Evolutionary conservation across 2,113 vertebrate genomes (phyloP).

Genomic region (Nestor notabilis): DNA sequence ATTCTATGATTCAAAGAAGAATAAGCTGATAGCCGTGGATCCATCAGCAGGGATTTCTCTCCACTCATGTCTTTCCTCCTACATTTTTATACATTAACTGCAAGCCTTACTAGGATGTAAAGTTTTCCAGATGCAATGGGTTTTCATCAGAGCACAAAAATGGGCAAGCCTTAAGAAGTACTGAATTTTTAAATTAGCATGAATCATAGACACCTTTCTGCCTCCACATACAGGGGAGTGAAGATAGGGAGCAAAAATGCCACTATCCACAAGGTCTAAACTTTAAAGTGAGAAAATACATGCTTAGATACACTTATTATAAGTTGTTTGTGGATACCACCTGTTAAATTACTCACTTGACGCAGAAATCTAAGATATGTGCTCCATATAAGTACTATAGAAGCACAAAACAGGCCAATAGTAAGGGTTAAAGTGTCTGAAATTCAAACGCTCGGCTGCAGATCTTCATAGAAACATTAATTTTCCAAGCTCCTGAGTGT

Average conservation of each 20-base stretch:
- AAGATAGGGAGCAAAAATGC: not conserved
- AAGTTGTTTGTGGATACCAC: not conserved
- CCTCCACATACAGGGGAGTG: accelerated
- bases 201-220: not conserved
- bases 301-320: not conserved
- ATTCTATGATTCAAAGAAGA: too few relatives aligned
- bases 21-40: not conserved
- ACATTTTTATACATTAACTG: not conserved
- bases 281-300: not conserved
- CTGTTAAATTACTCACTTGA: not conserved
- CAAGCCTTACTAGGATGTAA: not conserved
- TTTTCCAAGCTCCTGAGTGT: not conserved
- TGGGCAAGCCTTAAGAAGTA: not conserved
- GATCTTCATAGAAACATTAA: not conserved
- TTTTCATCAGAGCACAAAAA: not conserved
- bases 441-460: not conserved
- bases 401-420: not conserved
- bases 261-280: not conserved
- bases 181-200: not conserved
- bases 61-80: not conserved
- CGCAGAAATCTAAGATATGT: not conserved
- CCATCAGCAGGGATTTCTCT: not conserved
- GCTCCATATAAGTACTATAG: not conserved
- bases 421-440: not conserved
- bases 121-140: not conserved